A percentile compares a stretch with the other conserved stretches of the same genome.
phyloP scores from a whole-genome alignment of 2,113 vertebrate genomes.

The Clupea harengus region DNA sequence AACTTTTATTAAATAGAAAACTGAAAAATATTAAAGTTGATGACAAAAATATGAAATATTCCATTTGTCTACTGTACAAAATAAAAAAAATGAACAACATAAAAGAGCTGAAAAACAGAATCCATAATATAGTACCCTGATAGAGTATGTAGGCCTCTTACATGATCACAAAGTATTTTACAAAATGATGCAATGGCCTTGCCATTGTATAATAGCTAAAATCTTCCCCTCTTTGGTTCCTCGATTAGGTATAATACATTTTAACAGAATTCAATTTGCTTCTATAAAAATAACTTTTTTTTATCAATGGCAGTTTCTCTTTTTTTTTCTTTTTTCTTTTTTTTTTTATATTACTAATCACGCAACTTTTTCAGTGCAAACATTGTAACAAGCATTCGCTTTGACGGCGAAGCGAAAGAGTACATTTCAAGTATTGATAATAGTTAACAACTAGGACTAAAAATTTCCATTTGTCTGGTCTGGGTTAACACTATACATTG shows the following conservation, averaged over 20 bases:
- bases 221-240: slow-evolving; percentile 98
- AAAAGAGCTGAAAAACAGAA: slow-evolving; percentile 81
- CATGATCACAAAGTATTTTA: slow-evolving; percentile 76
- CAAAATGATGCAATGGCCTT: slow-evolving; percentile 75
- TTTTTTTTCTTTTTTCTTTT: slow-evolving; percentile 35
- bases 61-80: slow-evolving; percentile 80
- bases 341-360: slow-evolving; percentile 72
- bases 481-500: slow-evolving; percentile 88
- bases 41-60: slow-evolving; percentile 74
- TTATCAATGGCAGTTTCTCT: slow-evolving; percentile 86
- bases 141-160: slow-evolving; percentile 84
- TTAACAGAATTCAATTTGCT: slow-evolving; percentile 84
- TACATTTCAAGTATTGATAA: slow-evolving; percentile 91
- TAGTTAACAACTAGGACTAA: slow-evolving; percentile 70
- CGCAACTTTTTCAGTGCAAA: slow-evolving; percentile 96
- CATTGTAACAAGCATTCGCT: slow-evolving; percentile 88
- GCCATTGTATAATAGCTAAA: slow-evolving; percentile 83
- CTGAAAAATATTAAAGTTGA: slow-evolving; percentile 71
- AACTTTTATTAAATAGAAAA: slow-evolving; percentile 86
- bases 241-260: slow-evolving; percentile 92
- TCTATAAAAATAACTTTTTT: slow-evolving; percentile 94
- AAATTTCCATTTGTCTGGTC: slow-evolving; percentile 79
- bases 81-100: slow-evolving; percentile 78
- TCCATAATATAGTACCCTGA: slow-evolving; percentile 86
- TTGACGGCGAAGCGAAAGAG: slow-evolving; percentile 85